These are phyloP conservation scores for Andrena dorsata DNA, from an alignment of 2,888 invertebrate species.

Conservation along the genomic window DNA sequence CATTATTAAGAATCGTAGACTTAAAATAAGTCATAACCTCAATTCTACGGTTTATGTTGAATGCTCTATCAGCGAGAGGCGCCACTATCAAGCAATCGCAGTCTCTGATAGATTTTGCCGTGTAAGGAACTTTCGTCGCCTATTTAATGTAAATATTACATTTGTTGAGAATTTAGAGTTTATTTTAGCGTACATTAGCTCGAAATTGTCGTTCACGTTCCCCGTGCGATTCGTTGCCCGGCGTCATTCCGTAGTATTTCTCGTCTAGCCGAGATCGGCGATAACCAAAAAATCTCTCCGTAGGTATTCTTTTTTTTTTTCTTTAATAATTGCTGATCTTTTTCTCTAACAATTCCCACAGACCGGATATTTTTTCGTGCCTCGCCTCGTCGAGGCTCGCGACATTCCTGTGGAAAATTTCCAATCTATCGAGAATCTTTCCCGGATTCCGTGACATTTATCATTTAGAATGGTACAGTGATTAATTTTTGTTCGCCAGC, in stretches of 20 bases:
- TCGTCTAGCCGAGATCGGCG: conserved; percentile 54
- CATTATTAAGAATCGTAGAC: conserved; percentile 12
- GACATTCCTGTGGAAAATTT: neutral
- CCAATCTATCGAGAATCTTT: conserved; percentile 1
- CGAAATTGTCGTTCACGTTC: conserved; percentile 49
- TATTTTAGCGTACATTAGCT: conserved; percentile 54
- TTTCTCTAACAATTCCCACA: conserved; percentile 49
- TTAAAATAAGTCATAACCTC: conserved; percentile 74
- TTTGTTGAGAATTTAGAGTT: conserved; percentile 65
- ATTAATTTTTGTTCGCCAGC: conserved; percentile 64
- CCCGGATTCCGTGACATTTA: conserved; percentile 42
- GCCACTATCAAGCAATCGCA: conserved; percentile 72
- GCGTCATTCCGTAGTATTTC: conserved; percentile 65
- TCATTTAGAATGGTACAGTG: conserved; percentile 45
- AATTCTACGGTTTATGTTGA: conserved; percentile 64
- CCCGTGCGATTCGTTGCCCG: conserved; percentile 38
- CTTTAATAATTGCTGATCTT: conserved; percentile 55
- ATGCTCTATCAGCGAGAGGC: conserved; percentile 61
- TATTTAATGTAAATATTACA: conserved; percentile 81
- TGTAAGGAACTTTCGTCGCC: conserved; percentile 76
- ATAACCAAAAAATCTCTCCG: conserved; percentile 71
- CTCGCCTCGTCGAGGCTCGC: neutral
- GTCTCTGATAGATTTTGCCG: conserved; percentile 79
- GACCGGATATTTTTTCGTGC: conserved; percentile 22
- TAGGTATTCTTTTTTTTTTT: conserved; percentile 56